These are phyloP conservation scores for Pseudopleuronectes americanus DNA, from an alignment of 2,797 vertebrate species.

Conservation along the genomic window DNA sequence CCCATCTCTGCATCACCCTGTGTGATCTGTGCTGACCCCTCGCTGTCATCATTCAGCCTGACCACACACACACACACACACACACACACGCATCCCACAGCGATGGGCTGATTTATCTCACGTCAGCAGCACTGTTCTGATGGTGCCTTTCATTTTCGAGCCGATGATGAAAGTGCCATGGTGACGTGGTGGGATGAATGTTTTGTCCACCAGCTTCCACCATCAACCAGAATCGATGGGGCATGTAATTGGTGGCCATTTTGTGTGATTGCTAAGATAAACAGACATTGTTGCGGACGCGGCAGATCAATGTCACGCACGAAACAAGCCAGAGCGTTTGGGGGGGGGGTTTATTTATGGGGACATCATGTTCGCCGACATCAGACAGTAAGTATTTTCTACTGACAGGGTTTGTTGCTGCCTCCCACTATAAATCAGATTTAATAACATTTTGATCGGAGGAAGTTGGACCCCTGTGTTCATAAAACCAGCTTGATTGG, in stretches of 20 bases:
- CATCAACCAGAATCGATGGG: conserved; percentile 75
- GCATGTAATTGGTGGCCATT: conserved; percentile 79
- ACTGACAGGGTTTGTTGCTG: conserved; percentile 18
- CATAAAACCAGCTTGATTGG: no score
- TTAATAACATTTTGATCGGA: conserved; percentile 1
- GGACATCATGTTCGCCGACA: conserved; percentile 59
- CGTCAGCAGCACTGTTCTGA: conserved; percentile 54
- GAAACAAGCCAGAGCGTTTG: conserved; percentile 39
- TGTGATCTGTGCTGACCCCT: conserved; percentile 51
- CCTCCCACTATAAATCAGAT: neutral
- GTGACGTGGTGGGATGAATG: conserved; percentile 73
- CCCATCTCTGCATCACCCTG: conserved; percentile 45
- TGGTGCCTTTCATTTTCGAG: conserved; percentile 64
- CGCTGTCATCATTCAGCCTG: conserved; percentile 63
- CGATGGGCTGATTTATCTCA: conserved; percentile 61
- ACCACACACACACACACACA: conserved; percentile 50
- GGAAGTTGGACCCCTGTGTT: no score
- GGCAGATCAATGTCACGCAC: conserved; percentile 72
- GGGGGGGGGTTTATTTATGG: conserved; percentile 44
- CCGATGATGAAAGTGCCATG: conserved; percentile 71
- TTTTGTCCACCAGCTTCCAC: conserved; percentile 71
- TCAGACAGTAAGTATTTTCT: conserved; percentile 39
- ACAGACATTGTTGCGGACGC: conserved; percentile 73
- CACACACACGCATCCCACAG: conserved; percentile 27
- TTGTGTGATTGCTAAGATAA: conserved; percentile 80